Evolutionary conservation across 2,888 invertebrate species (phyloP).

Genomic region (Dolichomitus sp.): DNA sequence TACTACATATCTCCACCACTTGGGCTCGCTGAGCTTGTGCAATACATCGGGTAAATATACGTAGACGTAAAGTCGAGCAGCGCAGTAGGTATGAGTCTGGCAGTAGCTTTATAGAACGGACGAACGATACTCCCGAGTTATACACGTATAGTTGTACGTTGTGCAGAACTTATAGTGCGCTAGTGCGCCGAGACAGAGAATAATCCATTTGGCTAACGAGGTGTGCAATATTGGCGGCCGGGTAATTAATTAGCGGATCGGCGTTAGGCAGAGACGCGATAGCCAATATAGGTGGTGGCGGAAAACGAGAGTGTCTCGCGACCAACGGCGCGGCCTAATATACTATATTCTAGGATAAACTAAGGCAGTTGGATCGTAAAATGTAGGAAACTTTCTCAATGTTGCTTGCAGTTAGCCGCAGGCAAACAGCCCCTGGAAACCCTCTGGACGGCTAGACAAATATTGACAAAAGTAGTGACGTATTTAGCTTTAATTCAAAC

Average conservation of each 20-base stretch:
- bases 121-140: constrained; percentile 39
- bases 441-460: neutral
- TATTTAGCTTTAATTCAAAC: neutral
- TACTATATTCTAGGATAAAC: constrained; percentile 21
- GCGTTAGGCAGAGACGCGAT: constrained; percentile 41
- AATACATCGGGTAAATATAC: constrained; percentile 51
- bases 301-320: constrained; percentile 37
- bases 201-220: constrained; percentile 74
- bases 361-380: constrained; percentile 13
- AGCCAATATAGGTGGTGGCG: constrained; percentile 24
- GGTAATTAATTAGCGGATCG: constrained; percentile 76
- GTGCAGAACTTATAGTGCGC: constrained; percentile 37
- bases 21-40: constrained; percentile 54
- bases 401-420: neutral
- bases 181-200: constrained; percentile 27
- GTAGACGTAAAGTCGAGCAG: constrained; percentile 29
- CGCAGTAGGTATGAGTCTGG: constrained; percentile 9
- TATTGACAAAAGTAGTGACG: neutral
- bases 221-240: constrained; percentile 76
- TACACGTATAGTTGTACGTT: constrained; percentile 38
- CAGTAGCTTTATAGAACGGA: constrained; percentile 51
- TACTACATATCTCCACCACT: constrained; percentile 26
- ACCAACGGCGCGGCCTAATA: constrained; percentile 19
- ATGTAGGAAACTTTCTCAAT: constrained; percentile 30
- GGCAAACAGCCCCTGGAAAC: constrained; percentile 15